Base-by-base conservation (phyloP, 1,140 invertebrate species). In the Euglossa dilemma region DNA sequence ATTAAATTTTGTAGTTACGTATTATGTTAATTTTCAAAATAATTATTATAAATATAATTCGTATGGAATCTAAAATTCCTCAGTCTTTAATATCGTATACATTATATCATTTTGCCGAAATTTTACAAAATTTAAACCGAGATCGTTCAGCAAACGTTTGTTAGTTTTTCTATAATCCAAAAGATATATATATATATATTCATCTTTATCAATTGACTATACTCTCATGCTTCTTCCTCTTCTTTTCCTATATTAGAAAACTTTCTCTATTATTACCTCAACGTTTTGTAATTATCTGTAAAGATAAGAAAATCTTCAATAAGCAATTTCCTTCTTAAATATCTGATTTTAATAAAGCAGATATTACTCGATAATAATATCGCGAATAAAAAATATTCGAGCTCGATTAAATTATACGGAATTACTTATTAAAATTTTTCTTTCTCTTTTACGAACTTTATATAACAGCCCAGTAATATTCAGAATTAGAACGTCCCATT, bases 201-300 rank as follows among this genome's bases (percentile, higher is more conserved):
- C 57, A 76, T 80, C 63, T 69, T 36, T 71, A 86, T 67, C 74
- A 77, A 61, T 82, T 75, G 76, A 89, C 66, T 84, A 84, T 76
- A 88, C 80, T 86, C 78, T 82, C 57, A 67, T 84, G 75, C 76
- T 84, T 75, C 25, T 25, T 59, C n/a, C 47, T 54, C 66, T 56
- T 54, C 72, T 20, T 28, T 47, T 69, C 2, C 47, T 75, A 80
- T 57, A 56, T 8, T 85, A 85, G 63, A 77, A 84, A 82, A 82
- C n/a, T 59, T 71, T 87, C 59, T 87, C 63, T 87, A 87, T 47
- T 84, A 78, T 79, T 78, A 83, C 25, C 71, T 56, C 85, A 89
- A 89, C n/a, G 82, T 71, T 80, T 25, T 16, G 52, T 69, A 59
- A 74, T 56, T 83, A 59, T 70, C 45, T 59, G n/a, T 36, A 64